Percentiles rank a stretch among this genome's conserved stretches.
Conservation (phyloP, 1,140 invertebrate genomes). For the Formica exsecta region DNA sequence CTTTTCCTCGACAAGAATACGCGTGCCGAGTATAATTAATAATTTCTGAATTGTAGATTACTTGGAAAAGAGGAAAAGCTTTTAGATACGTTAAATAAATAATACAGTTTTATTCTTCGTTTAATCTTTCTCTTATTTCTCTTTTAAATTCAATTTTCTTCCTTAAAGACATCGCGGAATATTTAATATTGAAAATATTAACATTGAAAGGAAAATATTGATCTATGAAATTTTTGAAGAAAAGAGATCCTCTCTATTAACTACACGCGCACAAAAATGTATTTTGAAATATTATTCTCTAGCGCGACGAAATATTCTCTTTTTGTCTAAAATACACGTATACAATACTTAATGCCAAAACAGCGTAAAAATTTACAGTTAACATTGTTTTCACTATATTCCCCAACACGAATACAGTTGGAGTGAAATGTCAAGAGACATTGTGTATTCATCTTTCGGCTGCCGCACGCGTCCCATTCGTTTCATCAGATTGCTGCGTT, state of each 20-base stretch:
- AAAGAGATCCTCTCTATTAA: too few species aligned
- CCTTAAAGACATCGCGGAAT: not conserved
- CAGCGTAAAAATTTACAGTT: conserved; percentile 25
- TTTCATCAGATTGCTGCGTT: conserved; percentile 58
- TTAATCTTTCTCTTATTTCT: not conserved
- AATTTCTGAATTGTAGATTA: not conserved
- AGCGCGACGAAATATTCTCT: not conserved
- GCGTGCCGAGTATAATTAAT: not conserved
- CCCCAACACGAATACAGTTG: conserved; percentile 15
- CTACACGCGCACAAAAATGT: not conserved
- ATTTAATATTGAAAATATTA: not conserved
- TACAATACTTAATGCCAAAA: conserved; percentile 8
- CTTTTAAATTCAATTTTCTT: not conserved
- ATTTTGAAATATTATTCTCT: not conserved
- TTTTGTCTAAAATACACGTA: not conserved
- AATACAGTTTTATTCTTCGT: not conserved
- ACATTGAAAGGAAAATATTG: not conserved
- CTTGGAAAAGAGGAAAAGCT: not conserved
- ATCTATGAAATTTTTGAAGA: not conserved
- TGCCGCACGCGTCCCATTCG: conserved; percentile 36
- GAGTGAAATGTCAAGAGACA: conserved; percentile 56
- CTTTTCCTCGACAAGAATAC: not conserved
- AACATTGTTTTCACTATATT: conserved; percentile 14
- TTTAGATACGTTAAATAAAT: not conserved
- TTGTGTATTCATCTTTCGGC: conserved; percentile 59